A percentile compares a stretch with the other conserved stretches of the same genome.
These are phyloP conservation scores for Branchipolynoe longqiensis DNA, from an alignment of 2,888 invertebrate genomes.

Conservation along the genomic window DNA sequence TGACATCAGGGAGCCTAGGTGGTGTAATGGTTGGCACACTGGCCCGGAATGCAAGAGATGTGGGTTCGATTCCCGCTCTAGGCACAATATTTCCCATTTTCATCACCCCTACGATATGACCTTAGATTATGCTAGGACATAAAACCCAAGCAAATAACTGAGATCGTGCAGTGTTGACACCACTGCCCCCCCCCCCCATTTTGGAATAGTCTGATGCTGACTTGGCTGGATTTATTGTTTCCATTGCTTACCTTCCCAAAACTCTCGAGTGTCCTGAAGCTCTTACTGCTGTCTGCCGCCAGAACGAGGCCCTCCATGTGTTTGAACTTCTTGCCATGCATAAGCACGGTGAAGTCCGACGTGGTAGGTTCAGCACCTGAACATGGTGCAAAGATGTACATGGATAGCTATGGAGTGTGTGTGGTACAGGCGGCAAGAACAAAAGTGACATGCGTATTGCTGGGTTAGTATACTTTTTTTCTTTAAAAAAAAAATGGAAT, in stretches of 20 bases:
- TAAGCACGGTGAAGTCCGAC: conserved; percentile 85
- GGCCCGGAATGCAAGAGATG: too few relatives aligned
- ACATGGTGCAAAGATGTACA: conserved; percentile 26
- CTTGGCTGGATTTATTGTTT: too few relatives aligned
- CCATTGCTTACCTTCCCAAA: conserved; percentile 91
- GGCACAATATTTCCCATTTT: not conserved
- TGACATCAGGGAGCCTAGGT: too few relatives aligned
- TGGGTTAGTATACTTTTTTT: too few relatives aligned
- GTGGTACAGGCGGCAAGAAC: too few relatives aligned
- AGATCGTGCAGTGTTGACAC: not conserved
- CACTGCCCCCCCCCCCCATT: too few relatives aligned
- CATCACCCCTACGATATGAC: not conserved
- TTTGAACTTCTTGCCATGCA: conserved; percentile 92
- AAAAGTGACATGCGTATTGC: too few relatives aligned
- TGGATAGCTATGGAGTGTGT: too few relatives aligned
- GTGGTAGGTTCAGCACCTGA: conserved; percentile 90
- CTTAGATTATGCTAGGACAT: not conserved
- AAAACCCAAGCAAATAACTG: not conserved
- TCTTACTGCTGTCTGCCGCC: conserved; percentile 91
- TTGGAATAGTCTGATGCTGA: too few relatives aligned
- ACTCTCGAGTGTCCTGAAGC: conserved; percentile 95
- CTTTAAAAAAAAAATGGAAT: too few relatives aligned
- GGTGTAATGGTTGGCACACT: too few relatives aligned
- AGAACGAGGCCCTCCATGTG: conserved; percentile 94
- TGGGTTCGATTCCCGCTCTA: not conserved